Evolutionary conservation across 2,797 vertebrate species (phyloP).

Genomic region (Botia almorhae): DNA sequence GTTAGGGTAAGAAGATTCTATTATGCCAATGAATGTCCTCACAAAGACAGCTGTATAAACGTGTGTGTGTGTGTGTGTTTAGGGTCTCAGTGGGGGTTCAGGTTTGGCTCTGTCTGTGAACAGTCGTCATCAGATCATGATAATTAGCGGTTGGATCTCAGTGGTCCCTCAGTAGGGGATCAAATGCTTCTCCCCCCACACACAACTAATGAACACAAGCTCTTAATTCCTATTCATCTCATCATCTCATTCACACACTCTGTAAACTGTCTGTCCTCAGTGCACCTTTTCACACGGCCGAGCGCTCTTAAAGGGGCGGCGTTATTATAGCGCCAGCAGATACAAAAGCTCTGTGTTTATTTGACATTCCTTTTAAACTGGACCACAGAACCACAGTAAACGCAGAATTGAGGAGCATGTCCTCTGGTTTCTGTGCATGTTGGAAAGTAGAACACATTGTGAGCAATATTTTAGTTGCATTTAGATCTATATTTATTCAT

Average conservation of each 20-base stretch:
- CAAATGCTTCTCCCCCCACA: too few species aligned
- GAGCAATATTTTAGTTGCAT: too few species aligned
- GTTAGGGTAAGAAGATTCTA: too few species aligned
- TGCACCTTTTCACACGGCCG: conserved; percentile 74
- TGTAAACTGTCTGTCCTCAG: conserved; percentile 57
- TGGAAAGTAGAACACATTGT: too few species aligned
- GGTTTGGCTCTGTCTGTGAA: conserved; percentile 51
- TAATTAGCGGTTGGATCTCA: conserved; percentile 76
- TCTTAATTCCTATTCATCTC: conserved; percentile 62
- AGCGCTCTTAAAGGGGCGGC: conserved; percentile 39
- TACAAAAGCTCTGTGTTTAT: conserved; percentile 76
- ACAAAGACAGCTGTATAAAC: too few species aligned
- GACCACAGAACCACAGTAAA: conserved; percentile 11
- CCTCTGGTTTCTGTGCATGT: neutral
- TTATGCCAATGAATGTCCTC: too few species aligned
- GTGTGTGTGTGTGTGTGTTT: conserved; percentile 35
- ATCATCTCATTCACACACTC: conserved; percentile 45
- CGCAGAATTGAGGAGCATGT: neutral
- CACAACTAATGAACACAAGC: conserved; percentile 16
- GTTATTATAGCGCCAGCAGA: neutral
- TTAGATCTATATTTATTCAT: too few species aligned
- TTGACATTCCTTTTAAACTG: conserved; percentile 74
- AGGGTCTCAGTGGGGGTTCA: conserved; percentile 57
- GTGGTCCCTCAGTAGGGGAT: conserved; percentile 68
- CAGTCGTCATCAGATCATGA: conserved; percentile 72